Evolutionary conservation across 2,113 vertebrate species (phyloP), one percentile per base, ranked within the genome.

Genomic region (Sceloporus tristichus): DNA sequence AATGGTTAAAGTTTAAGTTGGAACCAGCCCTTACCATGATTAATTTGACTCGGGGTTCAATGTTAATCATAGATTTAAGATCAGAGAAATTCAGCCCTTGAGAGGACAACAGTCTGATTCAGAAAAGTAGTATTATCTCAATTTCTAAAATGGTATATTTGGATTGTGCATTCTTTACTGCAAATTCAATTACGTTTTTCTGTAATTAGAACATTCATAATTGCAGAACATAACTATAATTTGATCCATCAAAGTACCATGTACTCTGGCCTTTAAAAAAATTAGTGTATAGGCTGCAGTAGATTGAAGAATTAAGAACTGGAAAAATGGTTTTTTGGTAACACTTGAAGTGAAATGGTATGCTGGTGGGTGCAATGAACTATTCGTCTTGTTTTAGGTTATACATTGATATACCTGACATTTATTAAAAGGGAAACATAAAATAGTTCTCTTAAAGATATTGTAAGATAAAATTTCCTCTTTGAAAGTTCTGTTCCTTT

Each of bases 261-360:
- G 4, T 56, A 70, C 7, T 25, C 27, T 84, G 56, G 42, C 16
- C 16, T 34, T 81, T 34, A 9, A 65, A n/a, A 42, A 78, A 77
- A 23, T 18, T 56, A 29, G 53, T 54, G 16, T 42, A 65, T 6
- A 3, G 13, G 6, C 74, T n/a, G 85, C 87, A 9, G 82, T 89
- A 83, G 59, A 48, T 21, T 48, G 48, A 76, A 16, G 54, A 78
- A 77, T 70, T 42, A 38, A 21, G 78, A 86, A 85, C 77, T 74
- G 1, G 9, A 34, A n/a, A 27, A 75, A 56, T 71, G 59, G 19
- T 6, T 83, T 62, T 88, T 81, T 54, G 75, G 89, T 79, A 74
- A 5, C 2, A 9, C 27, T 83, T 78, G 81, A 76, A 92, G 70
- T 84, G 73, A 74, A 0, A 0, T 34, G 7, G 38, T 59, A 65